Base-by-base conservation (phyloP, 2,797 vertebrate species). In the Lindbergichthys nudifrons region DNA sequence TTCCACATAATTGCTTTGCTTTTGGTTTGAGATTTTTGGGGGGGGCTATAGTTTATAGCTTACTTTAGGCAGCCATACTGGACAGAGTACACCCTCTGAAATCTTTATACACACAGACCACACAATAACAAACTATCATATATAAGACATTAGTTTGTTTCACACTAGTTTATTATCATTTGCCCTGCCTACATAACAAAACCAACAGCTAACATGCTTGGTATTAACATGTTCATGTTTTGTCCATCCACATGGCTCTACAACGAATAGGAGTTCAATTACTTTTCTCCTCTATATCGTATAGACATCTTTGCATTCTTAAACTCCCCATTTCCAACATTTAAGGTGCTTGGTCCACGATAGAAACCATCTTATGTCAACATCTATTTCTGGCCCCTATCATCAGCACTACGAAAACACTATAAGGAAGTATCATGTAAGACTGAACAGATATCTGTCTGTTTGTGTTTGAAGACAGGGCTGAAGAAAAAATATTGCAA, bases 361-460 rank as follows among this genome's bases (percentile, higher is more conserved):
- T 41, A 64, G 54, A 72, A 64, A 75, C 51, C 65, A 46, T 12
- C 26, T 26, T 26, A 26, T 26, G 26, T 71, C 78, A 67, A 58
- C 19, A 57, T 81, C 80, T 92, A 87, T 93, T 92, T 67, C 69
- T 68, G 70, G 86, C 52, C 7, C 53, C 66, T 73, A 67, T 74
- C 87, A 89, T 92, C 85, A 83, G 67, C 21, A 60, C 15, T 71
- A 73, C 52, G 19, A 8, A 50, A n/a, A 15, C 4, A n/a, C 60
- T 85, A 79, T 88, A 83, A 68, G 64, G 19, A 26, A 65, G 47
- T 69, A 82, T 76, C 76, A 32, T 63, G 18, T 59, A 79, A 10
- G 54, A 60, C 70, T 67, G 60, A 64, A 78, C 74, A 68, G 56
- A 57, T 47, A 56, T 65, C 11, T 64, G 21, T 36, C 26, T 26